Conservation (phyloP, 2,888 invertebrate species). For the Prenolepis imparis region DNA sequence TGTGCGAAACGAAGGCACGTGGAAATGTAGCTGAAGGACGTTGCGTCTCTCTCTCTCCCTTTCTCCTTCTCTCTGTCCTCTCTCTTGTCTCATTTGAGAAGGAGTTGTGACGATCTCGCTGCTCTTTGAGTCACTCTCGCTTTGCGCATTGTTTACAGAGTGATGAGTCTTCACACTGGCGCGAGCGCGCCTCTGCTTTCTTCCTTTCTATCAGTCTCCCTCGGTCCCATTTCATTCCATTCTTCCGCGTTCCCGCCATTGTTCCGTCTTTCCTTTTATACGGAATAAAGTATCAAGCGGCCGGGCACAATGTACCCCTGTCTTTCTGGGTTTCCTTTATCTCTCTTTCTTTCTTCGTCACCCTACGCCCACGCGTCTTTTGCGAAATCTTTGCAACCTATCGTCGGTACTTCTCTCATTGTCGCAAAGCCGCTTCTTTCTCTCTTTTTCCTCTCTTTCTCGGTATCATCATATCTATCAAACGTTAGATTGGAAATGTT, state of each 20-base stretch:
- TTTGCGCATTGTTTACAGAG: slow-evolving; percentile 85
- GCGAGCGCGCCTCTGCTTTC: slow-evolving; percentile 75
- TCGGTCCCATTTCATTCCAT: slow-evolving; percentile 84
- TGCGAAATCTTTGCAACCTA: slow-evolving; percentile 72
- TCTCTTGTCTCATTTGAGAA: slow-evolving; percentile 62
- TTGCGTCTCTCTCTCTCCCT: no score
- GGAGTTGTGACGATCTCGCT: slow-evolving; percentile 76
- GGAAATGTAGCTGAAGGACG: slow-evolving; percentile 70
- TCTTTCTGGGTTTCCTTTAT: slow-evolving; percentile 79
- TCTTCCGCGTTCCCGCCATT: slow-evolving; percentile 84
- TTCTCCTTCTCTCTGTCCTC: slow-evolving; percentile 53
- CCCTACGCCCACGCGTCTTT: slow-evolving; percentile 58
- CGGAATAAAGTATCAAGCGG: slow-evolving; percentile 85
- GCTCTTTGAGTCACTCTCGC: slow-evolving; percentile 83
- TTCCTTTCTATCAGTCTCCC: slow-evolving; percentile 77
- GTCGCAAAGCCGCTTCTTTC: slow-evolving; percentile 26
- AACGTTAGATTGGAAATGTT: slow-evolving; percentile 59
- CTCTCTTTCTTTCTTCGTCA: slow-evolving; percentile 69
- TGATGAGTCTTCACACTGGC: slow-evolving; percentile 85
- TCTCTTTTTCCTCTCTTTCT: neutral
- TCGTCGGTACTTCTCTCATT: slow-evolving; percentile 63
- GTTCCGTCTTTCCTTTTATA: slow-evolving; percentile 85
- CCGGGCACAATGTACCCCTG: slow-evolving; percentile 84
- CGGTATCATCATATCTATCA: slow-evolving; percentile 64
- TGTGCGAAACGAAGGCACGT: slow-evolving; percentile 37